phyloP scores from a whole-genome alignment of 2,888 invertebrate genomes.

The Meghimatium bilineatum region DNA sequence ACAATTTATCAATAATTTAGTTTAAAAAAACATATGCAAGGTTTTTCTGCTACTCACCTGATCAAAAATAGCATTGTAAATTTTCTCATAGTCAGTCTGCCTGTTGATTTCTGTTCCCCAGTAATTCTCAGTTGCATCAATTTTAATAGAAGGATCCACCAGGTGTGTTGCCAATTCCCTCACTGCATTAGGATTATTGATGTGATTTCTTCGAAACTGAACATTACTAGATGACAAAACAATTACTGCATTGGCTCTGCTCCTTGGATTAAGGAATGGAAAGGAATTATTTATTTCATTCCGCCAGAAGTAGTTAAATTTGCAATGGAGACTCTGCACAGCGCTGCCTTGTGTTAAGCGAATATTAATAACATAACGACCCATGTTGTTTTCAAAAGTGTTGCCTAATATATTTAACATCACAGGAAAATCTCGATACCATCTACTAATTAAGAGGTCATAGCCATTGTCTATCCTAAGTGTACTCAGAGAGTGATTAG shows the following conservation, averaged over 20 bases:
- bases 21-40: neutral
- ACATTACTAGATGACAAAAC: constrained; percentile 94
- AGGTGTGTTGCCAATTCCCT: constrained; percentile 97
- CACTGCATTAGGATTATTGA: constrained; percentile 89
- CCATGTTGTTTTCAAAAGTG: constrained; percentile 91
- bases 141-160: constrained; percentile 92
- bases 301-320: constrained; percentile 89
- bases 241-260: constrained; percentile 93
- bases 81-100: constrained; percentile 56
- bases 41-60: constrained; percentile 46
- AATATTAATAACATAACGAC: constrained; percentile 90
- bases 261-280: constrained; percentile 89
- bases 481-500: constrained; percentile 88
- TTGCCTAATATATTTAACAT: constrained; percentile 80
- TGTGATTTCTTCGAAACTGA: constrained; percentile 90
- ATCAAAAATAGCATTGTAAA: constrained; percentile 73
- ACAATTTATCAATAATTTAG: too few relatives aligned
- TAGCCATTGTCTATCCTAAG: constrained; percentile 88
- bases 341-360: constrained; percentile 92
- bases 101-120: constrained; percentile 81
- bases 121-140: constrained; percentile 97
- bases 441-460: constrained; percentile 71
- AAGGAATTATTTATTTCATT: constrained; percentile 93
- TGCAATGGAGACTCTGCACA: constrained; percentile 88
- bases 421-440: constrained; percentile 73